Conservation (phyloP, 2,888 invertebrate genomes). For the Caenorhabditis virilis region DNA sequence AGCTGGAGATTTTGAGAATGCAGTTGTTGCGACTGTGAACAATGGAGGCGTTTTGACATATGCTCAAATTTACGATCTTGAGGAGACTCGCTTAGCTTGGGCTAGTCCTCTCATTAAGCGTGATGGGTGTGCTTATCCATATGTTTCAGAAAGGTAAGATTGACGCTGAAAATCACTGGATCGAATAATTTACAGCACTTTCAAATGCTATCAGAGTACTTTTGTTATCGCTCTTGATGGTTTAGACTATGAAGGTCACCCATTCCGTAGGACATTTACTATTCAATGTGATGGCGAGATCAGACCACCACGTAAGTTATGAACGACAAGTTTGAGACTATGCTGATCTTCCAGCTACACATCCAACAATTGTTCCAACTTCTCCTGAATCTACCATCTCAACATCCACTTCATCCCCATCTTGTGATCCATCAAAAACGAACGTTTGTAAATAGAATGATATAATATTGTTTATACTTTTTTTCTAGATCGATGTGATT, state of each 20-base stretch:
- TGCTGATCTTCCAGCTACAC: slow-evolving; percentile 14
- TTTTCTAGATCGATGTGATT: slow-evolving; percentile 27
- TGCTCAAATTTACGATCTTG: slow-evolving; percentile 45
- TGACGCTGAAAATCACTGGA: too few relatives aligned
- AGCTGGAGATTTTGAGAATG: slow-evolving; percentile 39
- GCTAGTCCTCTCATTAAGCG: slow-evolving; percentile 46
- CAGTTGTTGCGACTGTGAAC: slow-evolving; percentile 34
- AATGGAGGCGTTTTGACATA: slow-evolving; percentile 33
- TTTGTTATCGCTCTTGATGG: slow-evolving; percentile 51
- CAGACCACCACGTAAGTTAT: slow-evolving; percentile 18
- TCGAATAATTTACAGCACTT: slow-evolving; percentile 27
- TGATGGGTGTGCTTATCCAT: slow-evolving; percentile 43
- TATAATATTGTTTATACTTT: neutral
- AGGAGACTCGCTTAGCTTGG: slow-evolving; percentile 47
- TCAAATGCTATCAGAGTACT: slow-evolving; percentile 39
- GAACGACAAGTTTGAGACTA: neutral
- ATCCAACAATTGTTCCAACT: slow-evolving; percentile 5
- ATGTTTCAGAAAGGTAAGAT: slow-evolving; percentile 34
- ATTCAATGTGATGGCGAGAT: slow-evolving; percentile 50
- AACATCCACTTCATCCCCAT: slow-evolving; percentile 10
- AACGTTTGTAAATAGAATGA: slow-evolving; percentile 7
- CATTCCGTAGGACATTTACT: slow-evolving; percentile 50
- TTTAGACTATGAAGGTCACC: slow-evolving; percentile 50
- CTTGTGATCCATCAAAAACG: slow-evolving; percentile 22
- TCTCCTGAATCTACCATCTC: slow-evolving; percentile 4